These are phyloP conservation scores for Oscheius sp. DNA, from an alignment of 2,888 invertebrate species.

Conservation along the genomic window DNA sequence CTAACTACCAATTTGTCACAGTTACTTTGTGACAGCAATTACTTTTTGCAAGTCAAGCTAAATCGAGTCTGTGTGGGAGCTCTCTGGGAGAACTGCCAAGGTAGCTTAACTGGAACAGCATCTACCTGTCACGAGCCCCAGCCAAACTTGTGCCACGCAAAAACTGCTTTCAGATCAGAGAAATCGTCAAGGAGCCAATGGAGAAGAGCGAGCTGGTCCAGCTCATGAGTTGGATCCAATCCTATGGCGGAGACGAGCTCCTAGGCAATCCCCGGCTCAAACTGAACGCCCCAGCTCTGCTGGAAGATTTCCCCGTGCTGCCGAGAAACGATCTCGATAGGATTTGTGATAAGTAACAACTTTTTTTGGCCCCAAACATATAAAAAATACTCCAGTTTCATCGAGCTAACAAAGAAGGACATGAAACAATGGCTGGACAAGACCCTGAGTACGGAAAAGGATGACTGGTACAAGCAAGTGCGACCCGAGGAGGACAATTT, in stretches of 20 bases:
- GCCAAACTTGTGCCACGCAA: too few species aligned
- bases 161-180: conserved; percentile 80
- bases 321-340: conserved; percentile 82
- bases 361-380: not conserved
- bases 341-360: conserved; percentile 79
- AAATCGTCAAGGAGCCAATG: conserved; percentile 86
- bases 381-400: conserved; percentile 54
- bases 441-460: conserved; percentile 88
- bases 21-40: too few species aligned
- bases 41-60: too few species aligned
- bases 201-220: conserved; percentile 97
- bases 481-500: conserved; percentile 83
- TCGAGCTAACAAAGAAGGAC: conserved; percentile 67
- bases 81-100: too few species aligned
- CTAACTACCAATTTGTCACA: too few species aligned
- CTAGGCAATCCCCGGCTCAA: conserved; percentile 87
- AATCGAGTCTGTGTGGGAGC: too few species aligned
- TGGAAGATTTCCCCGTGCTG: conserved; percentile 81
- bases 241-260: conserved; percentile 86
- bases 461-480: conserved; percentile 88
- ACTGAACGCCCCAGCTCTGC: conserved; percentile 79
- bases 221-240: conserved; percentile 91
- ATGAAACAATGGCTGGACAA: conserved; percentile 93
- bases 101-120: too few species aligned
- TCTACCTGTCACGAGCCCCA: too few species aligned